Conservation (phyloP, 1,140 invertebrate genomes). For the Macrotrachela quadricornifera region DNA sequence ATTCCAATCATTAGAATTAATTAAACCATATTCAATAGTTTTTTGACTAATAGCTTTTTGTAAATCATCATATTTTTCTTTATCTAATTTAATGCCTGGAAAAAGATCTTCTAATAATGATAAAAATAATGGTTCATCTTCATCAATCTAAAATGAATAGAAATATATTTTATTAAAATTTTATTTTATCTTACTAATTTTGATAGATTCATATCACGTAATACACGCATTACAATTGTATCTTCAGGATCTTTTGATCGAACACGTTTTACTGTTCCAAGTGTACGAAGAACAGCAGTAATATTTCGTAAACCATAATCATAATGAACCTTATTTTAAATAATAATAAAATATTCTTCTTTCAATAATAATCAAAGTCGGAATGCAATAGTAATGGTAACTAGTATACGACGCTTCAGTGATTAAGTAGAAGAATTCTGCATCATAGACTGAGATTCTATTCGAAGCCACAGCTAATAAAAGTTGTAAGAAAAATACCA, state of each 20-base stretch:
- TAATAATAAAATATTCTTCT: conserved; percentile 76
- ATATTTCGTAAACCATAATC: conserved; percentile 87
- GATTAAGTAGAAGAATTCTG: too few relatives aligned
- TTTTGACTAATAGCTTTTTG: conserved; percentile 23
- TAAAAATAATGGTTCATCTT: conserved; percentile 26
- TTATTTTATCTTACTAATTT: too few relatives aligned
- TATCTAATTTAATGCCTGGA: conserved; percentile 28
- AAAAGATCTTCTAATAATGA: conserved; percentile 33
- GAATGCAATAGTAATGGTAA: too few relatives aligned
- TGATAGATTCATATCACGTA: conserved; percentile 84
- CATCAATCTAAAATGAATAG: too few relatives aligned
- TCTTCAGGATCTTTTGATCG: conserved; percentile 87
- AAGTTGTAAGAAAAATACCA: too few relatives aligned
- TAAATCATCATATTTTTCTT: conserved; percentile 28
- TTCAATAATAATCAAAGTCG: too few relatives aligned
- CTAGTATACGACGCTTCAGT: too few relatives aligned
- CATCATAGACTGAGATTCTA: too few relatives aligned
- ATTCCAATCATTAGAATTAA: conserved; percentile 18
- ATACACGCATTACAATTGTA: conserved; percentile 82
- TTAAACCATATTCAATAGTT: conserved; percentile 14
- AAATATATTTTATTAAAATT: too few relatives aligned
- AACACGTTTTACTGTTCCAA: conserved; percentile 67
- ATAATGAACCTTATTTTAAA: conserved; percentile 64
- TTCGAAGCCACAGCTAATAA: too few relatives aligned
- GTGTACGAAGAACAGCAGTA: conserved; percentile 78